phyloP scores from a whole-genome alignment of 1,140 invertebrate species.

The Drosophila ficusphila region DNA sequence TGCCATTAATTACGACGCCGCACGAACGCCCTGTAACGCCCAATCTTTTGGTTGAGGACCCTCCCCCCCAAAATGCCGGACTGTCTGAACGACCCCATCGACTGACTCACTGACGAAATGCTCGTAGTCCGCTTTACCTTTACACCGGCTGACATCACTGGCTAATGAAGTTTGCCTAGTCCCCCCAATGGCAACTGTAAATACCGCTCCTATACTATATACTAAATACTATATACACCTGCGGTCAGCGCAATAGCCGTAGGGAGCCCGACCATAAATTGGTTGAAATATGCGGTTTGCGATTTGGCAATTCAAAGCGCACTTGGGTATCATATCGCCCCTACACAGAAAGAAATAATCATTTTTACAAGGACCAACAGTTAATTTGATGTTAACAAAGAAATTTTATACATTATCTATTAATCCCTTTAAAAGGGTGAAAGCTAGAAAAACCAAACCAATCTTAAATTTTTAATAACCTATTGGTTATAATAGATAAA shows the following conservation, averaged over 20 bases:
- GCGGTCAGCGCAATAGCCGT: constrained; percentile 21
- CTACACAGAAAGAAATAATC: neutral
- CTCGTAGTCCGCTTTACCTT: constrained; percentile 3
- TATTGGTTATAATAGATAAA: too few species aligned
- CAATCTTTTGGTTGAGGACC: neutral
- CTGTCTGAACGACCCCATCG: constrained; percentile 37
- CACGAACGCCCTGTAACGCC: constrained; percentile 21
- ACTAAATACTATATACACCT: constrained; percentile 1
- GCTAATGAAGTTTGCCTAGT: constrained; percentile 31
- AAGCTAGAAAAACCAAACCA: too few species aligned
- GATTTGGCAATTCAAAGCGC: neutral
- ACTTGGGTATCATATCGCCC: neutral
- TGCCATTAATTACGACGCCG: constrained; percentile 37
- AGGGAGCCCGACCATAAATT: constrained; percentile 4
- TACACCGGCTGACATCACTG: constrained; percentile 36
- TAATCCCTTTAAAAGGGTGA: too few species aligned
- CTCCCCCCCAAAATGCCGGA: constrained; percentile 32
- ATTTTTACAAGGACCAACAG: neutral
- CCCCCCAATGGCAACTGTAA: constrained; percentile 13
- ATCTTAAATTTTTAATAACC: too few species aligned
- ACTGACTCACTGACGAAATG: constrained; percentile 21
- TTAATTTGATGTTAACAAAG: too few species aligned
- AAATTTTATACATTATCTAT: too few species aligned
- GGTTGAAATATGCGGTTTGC: constrained; percentile 16
- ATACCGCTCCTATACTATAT: neutral